Evolutionary conservation across 2,888 invertebrate species (phyloP), one percentile per base, ranked within the genome.

Genomic region (Caenorhabditis doughertyi): DNA sequence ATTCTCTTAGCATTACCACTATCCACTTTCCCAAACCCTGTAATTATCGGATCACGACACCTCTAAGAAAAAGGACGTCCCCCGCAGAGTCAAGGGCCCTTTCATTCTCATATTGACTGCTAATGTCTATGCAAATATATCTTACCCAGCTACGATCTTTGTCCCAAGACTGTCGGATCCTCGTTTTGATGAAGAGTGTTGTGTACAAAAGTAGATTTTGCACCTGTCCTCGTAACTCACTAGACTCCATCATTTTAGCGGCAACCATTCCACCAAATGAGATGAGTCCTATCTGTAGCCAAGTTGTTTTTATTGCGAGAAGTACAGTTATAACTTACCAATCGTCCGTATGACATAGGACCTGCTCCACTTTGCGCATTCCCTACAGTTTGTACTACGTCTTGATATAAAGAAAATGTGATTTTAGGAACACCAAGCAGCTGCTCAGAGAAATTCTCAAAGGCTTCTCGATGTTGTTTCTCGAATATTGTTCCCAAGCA

Each of bases 61-160:
- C 67, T 11, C 44, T 13, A 5, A 13, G 18, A 55, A 32, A 32
- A 39, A n/a, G 16, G 42, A 25, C n/a, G 44, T 32, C 47, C 18
- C 74, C 74, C 49, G 55, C 56, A 18, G 77, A 44, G 77, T 77
- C 77, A 77, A 68, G 77, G 32, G 44, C 39, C 39, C 74, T 67
- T 58, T 25, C 27, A 23, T 18, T 42, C 68, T 51, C 62, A 23
- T 64, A 70, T 53, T 60, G 68, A 44, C 70, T 71, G 70, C 62
- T 71, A 70, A 70, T 79, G 79, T 79, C 55, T 67, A 72, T 79
- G 71, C 70, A 72, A 80, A 80, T 73, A 73, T 18, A 25, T 29
- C 85, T 71, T 39, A 88, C 88, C 88, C 88, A 88, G 60, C 77
- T 83, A 25, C 71, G 70, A n/a, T 68, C 53, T 47, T 80, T 71